Base-by-base conservation (phyloP, 2,888 invertebrate genomes). In the Myopa tessellatipennis region DNA sequence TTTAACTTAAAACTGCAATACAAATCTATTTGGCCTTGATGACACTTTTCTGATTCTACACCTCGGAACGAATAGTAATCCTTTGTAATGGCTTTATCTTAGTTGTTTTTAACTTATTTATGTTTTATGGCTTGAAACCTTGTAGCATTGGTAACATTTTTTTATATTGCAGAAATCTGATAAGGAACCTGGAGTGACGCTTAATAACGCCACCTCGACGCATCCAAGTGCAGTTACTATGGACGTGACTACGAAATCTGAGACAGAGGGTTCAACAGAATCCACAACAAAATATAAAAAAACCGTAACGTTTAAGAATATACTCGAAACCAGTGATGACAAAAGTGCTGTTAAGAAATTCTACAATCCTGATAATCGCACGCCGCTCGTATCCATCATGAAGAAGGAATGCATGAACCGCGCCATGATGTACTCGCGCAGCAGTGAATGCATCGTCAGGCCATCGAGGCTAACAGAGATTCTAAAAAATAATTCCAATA, bases 281-380 rank as follows among this genome's bases (percentile, higher is more conserved):
- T 50, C 74, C 58, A 74, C 58, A 60, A 77, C 81, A 8, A 85
- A 85, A 76, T 87, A 91, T 77, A 92, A 92, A 87, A 92, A 92
- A 89, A 92, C 92, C 68, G 92, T 92, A 36, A 92, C 92, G 74
- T 92, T 92, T 88, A 92, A 92, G 80, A 92, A 91, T 82, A 91
- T 92, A 78, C 85, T 88, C 55, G 92, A 92, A 85, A 92, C 92
- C 80, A 92, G 92, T 86, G 92, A 92, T 87, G 92, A 92, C 84
- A 90, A 91, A 83, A 90, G 91, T 81, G 91, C 91, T 52, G 87
- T 92, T 7, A 92, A 91, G 85, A 91, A 91, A 83, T 90, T 92
- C 80, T 90, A 90, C 70, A 92, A 92, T 88, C 91, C 92, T 78
- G 91, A 91, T 86, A 91, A 91, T 81, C 91, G 91, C 85, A 91